Base-by-base conservation (phyloP, 1,140 invertebrate species). In the Bombus affinis region DNA sequence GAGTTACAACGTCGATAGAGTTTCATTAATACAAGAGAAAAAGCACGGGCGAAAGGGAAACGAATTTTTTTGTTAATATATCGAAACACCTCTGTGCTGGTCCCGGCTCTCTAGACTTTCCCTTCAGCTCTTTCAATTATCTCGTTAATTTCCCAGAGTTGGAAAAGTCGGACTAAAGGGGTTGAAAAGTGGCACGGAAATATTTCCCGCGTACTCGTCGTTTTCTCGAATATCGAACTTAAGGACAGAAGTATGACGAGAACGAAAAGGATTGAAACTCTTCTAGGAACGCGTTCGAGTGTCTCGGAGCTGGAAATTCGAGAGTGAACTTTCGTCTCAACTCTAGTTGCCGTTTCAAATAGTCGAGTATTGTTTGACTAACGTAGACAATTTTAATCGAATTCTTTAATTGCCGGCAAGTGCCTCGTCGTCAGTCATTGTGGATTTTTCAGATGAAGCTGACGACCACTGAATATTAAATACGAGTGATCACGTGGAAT, bases 1-100 rank as follows among this genome's bases (percentile, higher is more conserved):
- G 70, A 81, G 79, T 81, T 81, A 68, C 39, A 81, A 75, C 44
- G 71, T 68, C 62, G 57, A 73, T 68, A 57, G 76, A 81, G 59
- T 81, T 85, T 81, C 66, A 81, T 80, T 81, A 81, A 32, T 71
- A 37, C 1, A 71, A 65, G 13, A 42, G 15, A 66, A 3, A 32
- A 8, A 66, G 18, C 9, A 42, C 15, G n/a, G n/a, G 6, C 6
- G 12, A 59, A 18, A 32, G 18, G 35, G 13, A 18, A 15, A 39
- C 39, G 71, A 53, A 74, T 65, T 66, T 66, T 66, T 42, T 42
- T 22, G 4, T 32, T 3, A 32, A 25, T 18, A 53, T 76, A 35
- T 59, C 57, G 57, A 78, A 65, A 18, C 37, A 42, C 37, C 37
- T 18, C 47, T 18, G 47, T 6, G 18, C 42, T 42, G 42, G 9